Conservation (phyloP, 2,113 vertebrate species). For the Paramormyrops kingsleyae region DNA sequence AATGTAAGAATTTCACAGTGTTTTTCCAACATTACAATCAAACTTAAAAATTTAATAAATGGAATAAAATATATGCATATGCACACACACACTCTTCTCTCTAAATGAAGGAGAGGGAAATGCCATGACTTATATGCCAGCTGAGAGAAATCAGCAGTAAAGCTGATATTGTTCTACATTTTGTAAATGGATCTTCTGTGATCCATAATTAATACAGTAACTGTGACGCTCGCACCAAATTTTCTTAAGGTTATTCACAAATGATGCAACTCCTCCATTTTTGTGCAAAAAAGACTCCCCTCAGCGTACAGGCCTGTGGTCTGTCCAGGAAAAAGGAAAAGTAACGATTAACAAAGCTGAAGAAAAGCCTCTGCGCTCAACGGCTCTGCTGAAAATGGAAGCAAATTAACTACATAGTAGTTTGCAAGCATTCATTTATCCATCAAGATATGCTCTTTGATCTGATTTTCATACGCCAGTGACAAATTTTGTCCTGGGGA, state of each 20-base stretch:
- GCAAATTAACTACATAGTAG: background rate
- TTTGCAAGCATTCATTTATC: background rate
- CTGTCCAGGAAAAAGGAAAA: background rate
- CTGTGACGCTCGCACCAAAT: background rate
- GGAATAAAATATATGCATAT: background rate
- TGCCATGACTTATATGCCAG: background rate
- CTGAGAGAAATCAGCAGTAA: background rate
- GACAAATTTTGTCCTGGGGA: background rate
- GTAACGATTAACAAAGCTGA: background rate
- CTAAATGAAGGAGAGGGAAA: background rate
- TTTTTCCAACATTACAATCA: background rate
- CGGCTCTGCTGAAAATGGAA: background rate
- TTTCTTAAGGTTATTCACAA: background rate
- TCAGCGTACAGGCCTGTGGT: background rate
- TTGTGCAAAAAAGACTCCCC: background rate
- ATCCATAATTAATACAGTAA: background rate
- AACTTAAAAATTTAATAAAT: background rate
- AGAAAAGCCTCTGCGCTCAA: background rate
- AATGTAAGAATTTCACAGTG: background rate
- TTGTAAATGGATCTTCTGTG: background rate
- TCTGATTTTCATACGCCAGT: background rate
- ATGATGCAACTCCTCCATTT: background rate
- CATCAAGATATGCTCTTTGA: background rate
- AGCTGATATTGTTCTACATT: background rate
- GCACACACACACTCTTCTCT: background rate